Evolutionary conservation across 1,140 invertebrate genomes (phyloP), one percentile per base, ranked within the genome.

Genomic region (Diploscapter pachys): DNA sequence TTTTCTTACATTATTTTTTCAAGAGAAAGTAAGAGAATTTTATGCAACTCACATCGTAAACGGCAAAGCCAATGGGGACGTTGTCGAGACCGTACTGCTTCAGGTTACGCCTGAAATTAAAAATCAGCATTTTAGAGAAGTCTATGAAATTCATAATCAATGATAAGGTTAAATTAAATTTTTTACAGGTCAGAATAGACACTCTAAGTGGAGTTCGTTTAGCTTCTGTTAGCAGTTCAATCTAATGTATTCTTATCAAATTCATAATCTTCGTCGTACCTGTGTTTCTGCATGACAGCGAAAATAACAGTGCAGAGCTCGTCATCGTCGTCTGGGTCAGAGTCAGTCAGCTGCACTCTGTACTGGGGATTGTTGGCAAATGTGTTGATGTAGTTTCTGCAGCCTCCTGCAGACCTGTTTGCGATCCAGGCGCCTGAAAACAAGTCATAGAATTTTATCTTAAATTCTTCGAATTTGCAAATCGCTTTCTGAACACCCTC

Each of bases 51-150:
- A 92, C 92, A 79, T 91, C 91, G 88, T 98, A 99, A 80, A 98
- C 91, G 4, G 93, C 93, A 87, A 97, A 99, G 68, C 96, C 96
- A 81, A 99, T 93, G 13, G 95, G 96, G 4, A 98, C 89, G 83
- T 94, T 93, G 83, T 98, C 95, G 53, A 93, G 89, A 5, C 96
- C 96, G 86, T 93, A 91, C 84, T 92, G 91, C 52, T 92, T 90
- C 80, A 95, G 92, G 50, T 94, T 92, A 81, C 96, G 90, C 74
- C 94, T 63, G 48, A 61, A 70, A 70, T 51, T 11, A 31, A 1
- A 31, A 31, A 31, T 31, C 31, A 31, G 31, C 31, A 31, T 31
- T 31, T 8, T 8, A 5, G 5, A 59, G 11, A n/a, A 8, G 31
- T 31, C 1, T 31, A 31, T 31, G 31, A 31, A 31, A 31, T 31